Evolutionary conservation across 2,113 vertebrate species (phyloP).

Genomic region (Heterochromis multidens): DNA sequence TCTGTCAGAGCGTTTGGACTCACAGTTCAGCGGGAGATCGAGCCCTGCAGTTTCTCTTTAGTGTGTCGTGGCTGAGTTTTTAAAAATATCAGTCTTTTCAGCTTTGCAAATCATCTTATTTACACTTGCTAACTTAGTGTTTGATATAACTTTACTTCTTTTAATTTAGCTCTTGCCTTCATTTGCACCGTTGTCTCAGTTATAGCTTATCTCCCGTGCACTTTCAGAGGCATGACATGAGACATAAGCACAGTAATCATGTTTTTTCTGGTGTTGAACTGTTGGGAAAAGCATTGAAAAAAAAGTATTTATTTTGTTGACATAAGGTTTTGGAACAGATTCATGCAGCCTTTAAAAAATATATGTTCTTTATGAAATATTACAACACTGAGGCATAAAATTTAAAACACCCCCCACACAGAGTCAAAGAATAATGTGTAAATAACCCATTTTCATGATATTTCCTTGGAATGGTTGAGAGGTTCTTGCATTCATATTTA

Average conservation of each 20-base stretch:
- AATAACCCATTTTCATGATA: neutral
- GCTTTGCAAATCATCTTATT: neutral
- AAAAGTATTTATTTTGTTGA: neutral
- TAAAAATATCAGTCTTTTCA: neutral
- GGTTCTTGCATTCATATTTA: constrained; percentile 41
- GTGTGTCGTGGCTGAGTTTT: neutral
- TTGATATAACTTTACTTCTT: neutral
- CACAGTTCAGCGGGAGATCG: neutral
- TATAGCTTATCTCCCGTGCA: neutral
- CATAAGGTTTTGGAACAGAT: neutral
- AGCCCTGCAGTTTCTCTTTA: neutral
- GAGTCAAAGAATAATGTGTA: neutral
- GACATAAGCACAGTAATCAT: neutral
- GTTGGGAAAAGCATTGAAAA: neutral
- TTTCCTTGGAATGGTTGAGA: constrained; percentile 1
- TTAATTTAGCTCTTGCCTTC: neutral
- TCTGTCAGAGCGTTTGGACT: neutral
- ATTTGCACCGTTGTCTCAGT: neutral
- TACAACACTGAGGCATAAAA: neutral
- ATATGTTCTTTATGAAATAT: neutral
- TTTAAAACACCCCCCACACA: neutral
- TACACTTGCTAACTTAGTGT: neutral
- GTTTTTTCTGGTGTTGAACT: neutral
- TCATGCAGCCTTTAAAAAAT: neutral
- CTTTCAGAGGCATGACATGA: neutral